Evolutionary conservation across 2,888 invertebrate genomes (phyloP), one percentile per base, ranked within the genome.

Genomic region (Drosophila formosana): DNA sequence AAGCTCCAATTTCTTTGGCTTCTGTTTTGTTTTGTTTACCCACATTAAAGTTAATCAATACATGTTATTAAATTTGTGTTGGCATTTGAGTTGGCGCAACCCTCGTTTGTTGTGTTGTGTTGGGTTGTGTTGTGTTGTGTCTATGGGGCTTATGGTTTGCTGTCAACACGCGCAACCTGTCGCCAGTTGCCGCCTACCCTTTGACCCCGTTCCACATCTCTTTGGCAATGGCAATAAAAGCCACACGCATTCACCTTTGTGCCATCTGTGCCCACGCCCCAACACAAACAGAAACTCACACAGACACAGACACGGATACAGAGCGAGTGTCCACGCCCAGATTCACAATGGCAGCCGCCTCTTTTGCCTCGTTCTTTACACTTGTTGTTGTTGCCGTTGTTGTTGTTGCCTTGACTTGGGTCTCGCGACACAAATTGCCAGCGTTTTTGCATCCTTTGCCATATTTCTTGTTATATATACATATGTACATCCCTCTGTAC

Each of bases 401-500:
- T 47, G 28, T 63, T 72, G 76, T 80, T 72, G 77, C 81, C 60
- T 65, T 75, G 65, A 60, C 68, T 74, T 68, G 58, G 51, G 75
- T 53, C 39, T 51, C 65, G 89, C 89, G 87, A 87, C 89, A 87
- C 83, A 83, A 83, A 89, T 83, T 83, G 84, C 89, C 83, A 89
- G 89, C 83, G 84, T 73, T 89, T 89, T 89, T 83, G 83, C 83
- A 89, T 89, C 89, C 87, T 80, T 87, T 87, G 81, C 87, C 78
- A 80, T 88, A 88, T 80, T 88, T 83, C 87, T 81, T 78, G 37
- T 63, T 45, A 28, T 64, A 61, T 41, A 37, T 41, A 46, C n/a
- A n/a, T 11, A 37, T n/a, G n/a, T 7, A 34, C 18, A 25, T 6
- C 39, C 4, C 9, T 8, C 23, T 43, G 3, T 39, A 46, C 51